These are phyloP conservation scores for Athene noctua DNA, from an alignment of 2,113 vertebrate species.

Conservation along the genomic window DNA sequence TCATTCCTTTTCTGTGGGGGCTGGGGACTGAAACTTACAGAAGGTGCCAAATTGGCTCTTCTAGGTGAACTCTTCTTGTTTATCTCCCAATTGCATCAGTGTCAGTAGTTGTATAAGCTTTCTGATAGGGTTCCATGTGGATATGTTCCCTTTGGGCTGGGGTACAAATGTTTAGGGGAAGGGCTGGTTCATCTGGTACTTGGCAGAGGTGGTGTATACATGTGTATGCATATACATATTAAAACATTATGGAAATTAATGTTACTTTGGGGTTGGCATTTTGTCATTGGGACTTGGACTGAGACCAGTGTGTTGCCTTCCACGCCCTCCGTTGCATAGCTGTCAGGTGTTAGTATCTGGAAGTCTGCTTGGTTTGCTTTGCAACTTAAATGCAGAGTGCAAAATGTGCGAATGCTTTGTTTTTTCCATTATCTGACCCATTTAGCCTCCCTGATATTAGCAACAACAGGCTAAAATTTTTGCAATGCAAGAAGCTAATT, in stretches of 20 bases:
- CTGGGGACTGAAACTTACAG: not conserved
- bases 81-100: conserved; percentile 26
- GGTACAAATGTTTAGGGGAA: not conserved
- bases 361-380: not conserved
- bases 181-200: not conserved
- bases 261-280: not conserved
- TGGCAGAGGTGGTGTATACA: not conserved
- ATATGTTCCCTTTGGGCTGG: not conserved
- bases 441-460: not conserved
- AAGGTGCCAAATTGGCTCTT: conserved; percentile 28
- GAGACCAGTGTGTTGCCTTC: not conserved
- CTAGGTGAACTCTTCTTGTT: not conserved
- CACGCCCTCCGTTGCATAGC: not conserved
- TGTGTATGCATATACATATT: not conserved
- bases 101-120: not conserved
- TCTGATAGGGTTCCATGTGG: not conserved
- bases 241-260: not conserved
- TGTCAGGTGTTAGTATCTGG: not conserved
- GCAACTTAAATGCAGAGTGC: not conserved
- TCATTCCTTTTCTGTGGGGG: not conserved
- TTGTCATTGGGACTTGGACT: not conserved
- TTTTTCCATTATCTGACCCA: not conserved
- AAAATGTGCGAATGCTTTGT: not conserved
- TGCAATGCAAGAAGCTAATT: not conserved
- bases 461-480: not conserved